A percentile compares a stretch with the other conserved stretches of the same genome.
phyloP scores from a whole-genome alignment of 2,113 vertebrate genomes.

The Choloepus hoffmanni region DNA sequence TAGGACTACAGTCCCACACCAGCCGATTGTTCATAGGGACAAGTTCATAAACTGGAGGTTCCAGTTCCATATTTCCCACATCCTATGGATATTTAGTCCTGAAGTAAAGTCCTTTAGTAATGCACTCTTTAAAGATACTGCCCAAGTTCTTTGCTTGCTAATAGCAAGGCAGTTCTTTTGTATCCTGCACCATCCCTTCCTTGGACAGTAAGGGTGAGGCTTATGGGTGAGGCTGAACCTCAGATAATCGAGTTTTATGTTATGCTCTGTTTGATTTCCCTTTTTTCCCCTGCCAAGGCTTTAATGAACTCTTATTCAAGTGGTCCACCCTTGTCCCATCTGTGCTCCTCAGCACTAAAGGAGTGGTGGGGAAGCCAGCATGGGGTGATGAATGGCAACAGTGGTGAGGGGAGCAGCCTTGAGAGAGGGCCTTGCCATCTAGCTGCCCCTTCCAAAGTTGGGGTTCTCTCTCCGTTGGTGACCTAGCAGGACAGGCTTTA shows the following conservation, averaged over 20 bases:
- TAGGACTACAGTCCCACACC: neutral
- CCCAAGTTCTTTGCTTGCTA: neutral
- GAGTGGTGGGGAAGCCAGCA: neutral
- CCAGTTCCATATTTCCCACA: neutral
- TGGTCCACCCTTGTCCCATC: neutral
- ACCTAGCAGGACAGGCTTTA: neutral
- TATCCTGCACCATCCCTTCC: neutral
- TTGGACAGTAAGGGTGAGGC: neutral
- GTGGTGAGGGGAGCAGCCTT: neutral
- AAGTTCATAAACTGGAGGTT: neutral
- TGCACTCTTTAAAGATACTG: neutral
- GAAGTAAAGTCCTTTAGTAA: neutral
- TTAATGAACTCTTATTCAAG: neutral
- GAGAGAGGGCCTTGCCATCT: neutral
- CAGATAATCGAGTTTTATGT: neutral
- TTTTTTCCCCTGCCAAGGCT: neutral
- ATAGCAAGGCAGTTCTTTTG: neutral
- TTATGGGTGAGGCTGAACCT: neutral
- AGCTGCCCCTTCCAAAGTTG: neutral
- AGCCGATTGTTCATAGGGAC: neutral
- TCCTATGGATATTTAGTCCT: neutral
- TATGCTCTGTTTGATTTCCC: slow-evolving; percentile 3
- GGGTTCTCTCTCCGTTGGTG: neutral
- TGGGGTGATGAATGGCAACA: neutral
- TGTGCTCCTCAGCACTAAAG: neutral